Conservation (phyloP, 2,113 vertebrate species). For the Aspiorhynchus laticeps region DNA sequence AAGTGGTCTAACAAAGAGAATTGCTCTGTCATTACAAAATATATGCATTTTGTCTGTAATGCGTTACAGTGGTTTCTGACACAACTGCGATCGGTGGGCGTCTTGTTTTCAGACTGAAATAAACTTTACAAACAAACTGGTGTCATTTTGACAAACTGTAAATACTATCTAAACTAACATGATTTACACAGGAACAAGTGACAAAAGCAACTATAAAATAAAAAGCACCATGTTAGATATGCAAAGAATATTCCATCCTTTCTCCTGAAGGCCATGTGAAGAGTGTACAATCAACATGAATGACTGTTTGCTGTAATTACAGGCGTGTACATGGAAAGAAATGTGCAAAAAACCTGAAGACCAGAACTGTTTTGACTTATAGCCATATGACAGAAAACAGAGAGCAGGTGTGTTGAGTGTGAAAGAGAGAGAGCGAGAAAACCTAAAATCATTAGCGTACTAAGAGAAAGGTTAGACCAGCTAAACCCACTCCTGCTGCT, state of each 20-base stretch:
- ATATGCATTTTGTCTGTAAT: background rate
- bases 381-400: background rate
- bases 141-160: slow-evolving; percentile 39
- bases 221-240: slow-evolving; percentile 55
- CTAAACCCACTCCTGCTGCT: slow-evolving; percentile 85
- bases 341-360: slow-evolving; percentile 56
- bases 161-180: slow-evolving; percentile 62
- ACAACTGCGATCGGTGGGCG: background rate
- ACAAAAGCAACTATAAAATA: slow-evolving; percentile 35
- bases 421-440: slow-evolving; percentile 12
- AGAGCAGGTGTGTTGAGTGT: background rate
- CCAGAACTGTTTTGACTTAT: background rate
- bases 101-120: background rate
- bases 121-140: slow-evolving; percentile 40
- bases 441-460: slow-evolving; percentile 77
- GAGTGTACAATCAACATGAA: slow-evolving; percentile 69
- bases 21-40: background rate
- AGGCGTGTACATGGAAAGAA: slow-evolving; percentile 4
- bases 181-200: slow-evolving; percentile 61
- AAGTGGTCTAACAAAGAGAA: background rate
- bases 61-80: background rate
- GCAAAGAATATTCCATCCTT: slow-evolving; percentile 52
- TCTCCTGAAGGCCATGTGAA: slow-evolving; percentile 65
- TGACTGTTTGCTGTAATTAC: slow-evolving; percentile 51
- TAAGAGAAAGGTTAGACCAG: slow-evolving; percentile 87